Base-by-base conservation (phyloP, 2,888 invertebrate species). In the Diplazon laetatorius region DNA sequence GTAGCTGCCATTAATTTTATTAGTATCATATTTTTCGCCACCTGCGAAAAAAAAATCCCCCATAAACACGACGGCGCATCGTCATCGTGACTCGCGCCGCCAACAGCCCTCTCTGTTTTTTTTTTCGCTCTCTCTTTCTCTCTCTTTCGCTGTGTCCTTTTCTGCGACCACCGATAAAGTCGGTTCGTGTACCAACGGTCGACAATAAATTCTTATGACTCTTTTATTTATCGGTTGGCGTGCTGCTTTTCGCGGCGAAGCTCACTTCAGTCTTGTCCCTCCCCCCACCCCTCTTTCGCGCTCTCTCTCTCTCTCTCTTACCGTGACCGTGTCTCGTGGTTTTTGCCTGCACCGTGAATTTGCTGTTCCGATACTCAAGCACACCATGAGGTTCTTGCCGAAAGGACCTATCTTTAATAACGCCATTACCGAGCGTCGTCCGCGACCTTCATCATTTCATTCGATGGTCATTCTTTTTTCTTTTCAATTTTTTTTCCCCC, bases 1-100 rank as follows among this genome's bases (percentile, higher is more conserved):
- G 85, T 80, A 77, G 76, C 80, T 70, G 52, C 81, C 82, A 83
- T 87, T 87, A 87, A 83, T 86, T 87, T 87, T 87, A 87, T 85
- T 85, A 82, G 83, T 79, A 82, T 83, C 82, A 82, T 85, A 87
- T 85, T 84, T 87, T 81, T 80, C 77, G 77, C 72, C 85, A 85
- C 85, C 85, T 86, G 85, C 80, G 84, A 82, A 30, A 85, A 82
- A 82, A n/a, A n/a, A n/a, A n/a, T n/a, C n/a, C n/a, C 82, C 82
- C 81, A 83, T 82, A 82, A 84, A 69, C 80, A 42, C 46, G 60
- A 39, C 42, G 66, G 68, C 18, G 55, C 66, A 84, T 80, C 80
- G 80, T 79, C 80, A 76, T 79, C 63, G 70, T 69, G 75, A 81
- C 80, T 80, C 83, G 72, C 83, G 72, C 39, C 59, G 65, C 66